A percentile compares a stretch with the other conserved stretches of the same genome.
These are phyloP conservation scores for Muscicapa adusta DNA, from an alignment of 2,113 vertebrate species.

Conservation along the genomic window DNA sequence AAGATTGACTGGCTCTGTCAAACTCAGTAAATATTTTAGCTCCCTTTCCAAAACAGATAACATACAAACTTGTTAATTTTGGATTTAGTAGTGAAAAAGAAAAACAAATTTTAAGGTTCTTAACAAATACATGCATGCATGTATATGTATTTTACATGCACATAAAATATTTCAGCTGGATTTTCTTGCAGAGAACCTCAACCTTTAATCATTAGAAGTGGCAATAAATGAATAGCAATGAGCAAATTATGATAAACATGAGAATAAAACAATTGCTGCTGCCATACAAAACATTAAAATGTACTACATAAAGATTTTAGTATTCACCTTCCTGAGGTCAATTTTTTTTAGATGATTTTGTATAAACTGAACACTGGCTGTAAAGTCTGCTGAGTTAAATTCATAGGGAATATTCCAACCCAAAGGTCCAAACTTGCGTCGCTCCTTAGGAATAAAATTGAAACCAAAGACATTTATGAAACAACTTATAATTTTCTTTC, in stretches of 20 bases:
- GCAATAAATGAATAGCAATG: neutral
- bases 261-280: neutral
- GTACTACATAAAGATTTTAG: neutral
- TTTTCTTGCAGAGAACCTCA: neutral
- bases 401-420: conserved; percentile 83
- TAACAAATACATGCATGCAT: neutral
- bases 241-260: neutral
- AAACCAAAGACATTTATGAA: neutral
- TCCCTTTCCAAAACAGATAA: neutral
- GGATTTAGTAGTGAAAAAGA: neutral
- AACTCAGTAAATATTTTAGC: neutral
- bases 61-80: neutral
- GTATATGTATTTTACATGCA: neutral
- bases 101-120: neutral
- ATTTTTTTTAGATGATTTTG: conserved; percentile 79
- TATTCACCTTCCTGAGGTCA: conserved; percentile 75
- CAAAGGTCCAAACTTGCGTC: conserved; percentile 78
- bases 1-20: neutral
- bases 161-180: neutral
- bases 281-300: neutral
- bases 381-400: conserved; percentile 78
- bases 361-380: conserved; percentile 77
- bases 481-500: neutral
- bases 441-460: conserved; percentile 67
- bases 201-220: neutral